These are phyloP conservation scores for Riparia riparia DNA, from an alignment of 2,113 vertebrate genomes.

Conservation along the genomic window DNA sequence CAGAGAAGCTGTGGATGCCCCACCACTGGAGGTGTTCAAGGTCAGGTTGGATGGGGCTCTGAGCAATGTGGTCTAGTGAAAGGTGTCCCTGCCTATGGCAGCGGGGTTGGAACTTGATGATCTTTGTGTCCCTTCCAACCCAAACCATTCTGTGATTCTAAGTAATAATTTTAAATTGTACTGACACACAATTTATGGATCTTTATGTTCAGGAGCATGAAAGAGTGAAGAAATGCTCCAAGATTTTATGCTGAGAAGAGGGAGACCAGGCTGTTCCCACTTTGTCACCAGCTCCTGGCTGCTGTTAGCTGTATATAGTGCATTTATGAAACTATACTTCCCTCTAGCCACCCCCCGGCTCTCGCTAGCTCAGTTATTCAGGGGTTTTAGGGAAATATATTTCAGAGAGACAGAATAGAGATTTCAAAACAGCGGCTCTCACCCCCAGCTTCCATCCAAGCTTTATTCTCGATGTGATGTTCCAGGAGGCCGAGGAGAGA, in stretches of 20 bases:
- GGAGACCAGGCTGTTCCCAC: fast-evolving
- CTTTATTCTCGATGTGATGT: too few species aligned
- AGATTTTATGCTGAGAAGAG: background rate
- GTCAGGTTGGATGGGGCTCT: background rate
- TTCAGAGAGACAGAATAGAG: too few species aligned
- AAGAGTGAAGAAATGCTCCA: background rate
- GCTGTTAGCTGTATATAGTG: fast-evolving
- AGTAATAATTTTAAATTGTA: background rate
- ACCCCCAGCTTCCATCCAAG: too few species aligned
- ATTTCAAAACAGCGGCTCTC: too few species aligned
- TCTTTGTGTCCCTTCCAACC: background rate
- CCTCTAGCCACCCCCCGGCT: too few species aligned
- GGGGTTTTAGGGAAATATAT: too few species aligned
- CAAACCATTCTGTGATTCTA: background rate
- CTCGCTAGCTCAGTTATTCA: too few species aligned
- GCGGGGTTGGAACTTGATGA: fast-evolving
- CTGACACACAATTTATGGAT: background rate
- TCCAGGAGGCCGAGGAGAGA: too few species aligned
- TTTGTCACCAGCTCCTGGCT: background rate
- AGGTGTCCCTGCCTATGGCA: background rate
- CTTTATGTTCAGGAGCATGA: background rate
- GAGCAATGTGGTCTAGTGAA: background rate
- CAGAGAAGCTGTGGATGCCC: background rate
- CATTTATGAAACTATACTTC: too few species aligned
- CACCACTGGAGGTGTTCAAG: background rate